These are phyloP conservation scores for Ichneumon xanthorius DNA, from an alignment of 2,888 invertebrate species.

Conservation along the genomic window DNA sequence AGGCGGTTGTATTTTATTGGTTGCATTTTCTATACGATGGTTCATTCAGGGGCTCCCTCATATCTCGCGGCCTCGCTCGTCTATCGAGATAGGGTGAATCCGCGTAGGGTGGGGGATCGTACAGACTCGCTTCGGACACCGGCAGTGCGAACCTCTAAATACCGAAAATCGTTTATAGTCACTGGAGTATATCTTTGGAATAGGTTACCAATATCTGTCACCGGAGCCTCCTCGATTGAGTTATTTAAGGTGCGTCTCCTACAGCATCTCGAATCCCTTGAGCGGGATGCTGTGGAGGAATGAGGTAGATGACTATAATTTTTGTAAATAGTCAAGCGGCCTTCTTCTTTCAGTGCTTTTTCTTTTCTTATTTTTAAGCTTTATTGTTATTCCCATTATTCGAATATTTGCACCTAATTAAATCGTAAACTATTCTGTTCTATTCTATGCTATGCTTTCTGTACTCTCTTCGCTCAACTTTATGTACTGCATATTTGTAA, in stretches of 20 bases:
- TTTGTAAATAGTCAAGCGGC: no score
- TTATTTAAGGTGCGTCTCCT: background rate
- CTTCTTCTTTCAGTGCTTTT: no score
- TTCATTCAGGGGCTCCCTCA: background rate
- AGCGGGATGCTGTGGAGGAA: no score
- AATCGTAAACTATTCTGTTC: no score
- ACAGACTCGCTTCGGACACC: background rate
- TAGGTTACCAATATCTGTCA: background rate
- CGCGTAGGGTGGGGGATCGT: background rate
- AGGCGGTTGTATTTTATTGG: conserved; percentile 13
- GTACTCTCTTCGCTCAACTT: no score
- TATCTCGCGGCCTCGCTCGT: background rate
- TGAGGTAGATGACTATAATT: no score
- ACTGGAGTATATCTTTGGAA: background rate
- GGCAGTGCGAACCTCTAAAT: background rate
- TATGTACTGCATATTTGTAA: no score
- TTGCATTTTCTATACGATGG: background rate
- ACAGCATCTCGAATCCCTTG: background rate
- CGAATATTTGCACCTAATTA: no score
- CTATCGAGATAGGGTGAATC: background rate
- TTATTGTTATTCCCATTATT: no score
- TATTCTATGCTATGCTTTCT: no score
- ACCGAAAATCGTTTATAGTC: conserved; percentile 5
- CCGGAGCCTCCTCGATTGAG: background rate
- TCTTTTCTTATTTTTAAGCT: no score